A percentile compares a stretch with the other conserved stretches of the same genome.
phyloP scores from a whole-genome alignment of 1,140 invertebrate species.

The Tetramorium parvispinum region DNA sequence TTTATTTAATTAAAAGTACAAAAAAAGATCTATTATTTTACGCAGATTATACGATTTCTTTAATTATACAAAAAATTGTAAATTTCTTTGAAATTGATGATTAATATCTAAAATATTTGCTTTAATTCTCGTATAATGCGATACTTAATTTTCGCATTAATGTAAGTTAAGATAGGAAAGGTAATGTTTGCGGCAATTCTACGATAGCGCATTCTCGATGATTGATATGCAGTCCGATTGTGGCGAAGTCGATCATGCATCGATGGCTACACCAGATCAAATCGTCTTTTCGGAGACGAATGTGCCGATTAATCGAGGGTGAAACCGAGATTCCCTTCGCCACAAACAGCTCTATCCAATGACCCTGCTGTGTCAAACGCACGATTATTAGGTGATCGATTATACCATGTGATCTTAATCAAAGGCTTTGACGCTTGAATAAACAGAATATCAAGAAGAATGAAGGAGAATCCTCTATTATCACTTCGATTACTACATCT shows the following conservation, averaged over 20 bases:
- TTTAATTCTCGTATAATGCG: neutral
- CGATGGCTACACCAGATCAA: conserved; percentile 10
- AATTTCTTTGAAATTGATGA: neutral
- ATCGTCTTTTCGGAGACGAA: conserved; percentile 25
- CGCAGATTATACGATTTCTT: neutral
- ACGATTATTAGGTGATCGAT: conserved; percentile 46
- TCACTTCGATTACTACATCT: neutral
- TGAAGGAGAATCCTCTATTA: neutral
- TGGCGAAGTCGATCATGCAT: conserved; percentile 8
- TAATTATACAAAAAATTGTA: neutral
- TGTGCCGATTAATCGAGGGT: conserved; percentile 42
- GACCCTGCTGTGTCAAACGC: conserved; percentile 42
- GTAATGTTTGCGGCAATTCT: neutral
- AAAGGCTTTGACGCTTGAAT: neutral
- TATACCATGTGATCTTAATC: neutral
- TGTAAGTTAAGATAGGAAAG: neutral
- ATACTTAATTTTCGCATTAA: neutral
- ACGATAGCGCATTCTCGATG: conserved; percentile 1
- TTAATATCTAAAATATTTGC: neutral
- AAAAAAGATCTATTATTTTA: neutral
- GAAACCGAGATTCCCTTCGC: conserved; percentile 41
- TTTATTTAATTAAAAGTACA: too few relatives aligned
- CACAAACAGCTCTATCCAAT: neutral
- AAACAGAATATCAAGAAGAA: neutral
- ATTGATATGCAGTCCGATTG: conserved; percentile 2